Percentiles rank a stretch among this genome's conserved stretches.
Evolutionary conservation across 2,113 vertebrate genomes (phyloP).

Genomic region (Tiliqua scincoides): DNA sequence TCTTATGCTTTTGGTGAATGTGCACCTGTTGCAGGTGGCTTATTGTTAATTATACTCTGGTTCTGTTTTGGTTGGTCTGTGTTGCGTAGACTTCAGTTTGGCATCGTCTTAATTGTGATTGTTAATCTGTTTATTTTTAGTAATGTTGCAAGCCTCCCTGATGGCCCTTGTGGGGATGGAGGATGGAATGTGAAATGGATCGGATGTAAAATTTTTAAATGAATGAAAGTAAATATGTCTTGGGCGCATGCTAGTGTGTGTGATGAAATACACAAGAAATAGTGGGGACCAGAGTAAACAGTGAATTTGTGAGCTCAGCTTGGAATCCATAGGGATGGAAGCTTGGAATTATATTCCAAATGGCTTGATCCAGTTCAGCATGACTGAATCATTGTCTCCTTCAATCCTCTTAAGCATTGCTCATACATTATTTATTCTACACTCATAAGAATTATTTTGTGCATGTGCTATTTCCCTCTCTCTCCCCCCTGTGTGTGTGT

Average conservation of each 20-base stretch:
- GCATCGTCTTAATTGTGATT: too few relatives aligned
- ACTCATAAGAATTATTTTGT: neutral
- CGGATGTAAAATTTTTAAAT: too few relatives aligned
- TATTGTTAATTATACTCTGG: too few relatives aligned
- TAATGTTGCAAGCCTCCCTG: too few relatives aligned
- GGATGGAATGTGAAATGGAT: too few relatives aligned
- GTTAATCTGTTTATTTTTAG: too few relatives aligned
- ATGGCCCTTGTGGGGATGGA: too few relatives aligned
- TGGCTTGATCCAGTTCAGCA: neutral
- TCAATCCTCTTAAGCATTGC: neutral
- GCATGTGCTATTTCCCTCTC: neutral
- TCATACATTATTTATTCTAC: neutral
- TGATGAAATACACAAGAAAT: neutral
- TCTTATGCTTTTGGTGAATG: too few relatives aligned
- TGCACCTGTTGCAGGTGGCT: too few relatives aligned
- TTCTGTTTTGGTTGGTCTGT: too few relatives aligned
- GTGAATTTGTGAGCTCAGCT: constrained; percentile 5
- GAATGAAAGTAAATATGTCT: neutral
- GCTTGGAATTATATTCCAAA: neutral
- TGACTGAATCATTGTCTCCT: neutral
- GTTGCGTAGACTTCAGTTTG: too few relatives aligned
- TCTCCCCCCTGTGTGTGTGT: neutral
- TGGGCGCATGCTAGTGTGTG: neutral
- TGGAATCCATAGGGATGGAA: neutral
- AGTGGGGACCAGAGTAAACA: neutral